Percentiles rank a stretch among this genome's conserved stretches.
phyloP scores from a whole-genome alignment of 92 coral and sea anemone species.

The Parazoanthus atlanticus region DNA sequence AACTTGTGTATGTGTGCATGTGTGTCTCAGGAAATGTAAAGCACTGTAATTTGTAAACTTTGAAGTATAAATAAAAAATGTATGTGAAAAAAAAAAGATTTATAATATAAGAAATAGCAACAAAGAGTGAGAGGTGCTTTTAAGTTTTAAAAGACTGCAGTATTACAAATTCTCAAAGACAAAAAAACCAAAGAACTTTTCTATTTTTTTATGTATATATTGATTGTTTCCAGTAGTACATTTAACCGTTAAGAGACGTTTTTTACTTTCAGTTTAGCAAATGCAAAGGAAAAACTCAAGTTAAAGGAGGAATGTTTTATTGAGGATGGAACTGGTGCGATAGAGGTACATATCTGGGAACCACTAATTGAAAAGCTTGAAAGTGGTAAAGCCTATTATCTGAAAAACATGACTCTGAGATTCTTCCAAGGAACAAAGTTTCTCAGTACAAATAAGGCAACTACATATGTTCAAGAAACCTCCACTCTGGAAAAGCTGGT shows the following conservation, averaged over 20 bases:
- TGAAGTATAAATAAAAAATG: too few species aligned
- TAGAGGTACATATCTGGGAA: slow-evolving; percentile 37
- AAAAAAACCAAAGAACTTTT: not conserved
- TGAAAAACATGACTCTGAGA: slow-evolving; percentile 42
- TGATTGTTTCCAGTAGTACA: not conserved
- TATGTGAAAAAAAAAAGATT: too few species aligned
- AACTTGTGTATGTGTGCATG: too few species aligned
- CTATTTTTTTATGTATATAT: not conserved
- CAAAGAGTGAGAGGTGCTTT: slow-evolving; percentile 2
- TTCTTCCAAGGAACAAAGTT: slow-evolving; percentile 23
- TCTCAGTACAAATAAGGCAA: slow-evolving; percentile 18
- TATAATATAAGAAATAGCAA: not conserved
- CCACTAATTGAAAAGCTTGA: slow-evolving; percentile 32
- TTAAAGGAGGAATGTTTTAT: slow-evolving; percentile 37
- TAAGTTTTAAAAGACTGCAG: not conserved
- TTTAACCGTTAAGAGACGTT: too few species aligned
- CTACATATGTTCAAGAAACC: slow-evolving; percentile 5
- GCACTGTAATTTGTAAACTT: too few species aligned
- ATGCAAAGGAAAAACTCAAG: not conserved
- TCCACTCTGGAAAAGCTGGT: slow-evolving; percentile 10
- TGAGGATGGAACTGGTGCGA: slow-evolving; percentile 42
- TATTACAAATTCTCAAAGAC: not conserved
- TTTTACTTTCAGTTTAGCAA: too few species aligned
- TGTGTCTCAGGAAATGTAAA: too few species aligned
- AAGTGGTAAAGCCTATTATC: slow-evolving; percentile 29